phyloP scores from a whole-genome alignment of 1,140 invertebrate genomes.

The Drosophila mauritiana region DNA sequence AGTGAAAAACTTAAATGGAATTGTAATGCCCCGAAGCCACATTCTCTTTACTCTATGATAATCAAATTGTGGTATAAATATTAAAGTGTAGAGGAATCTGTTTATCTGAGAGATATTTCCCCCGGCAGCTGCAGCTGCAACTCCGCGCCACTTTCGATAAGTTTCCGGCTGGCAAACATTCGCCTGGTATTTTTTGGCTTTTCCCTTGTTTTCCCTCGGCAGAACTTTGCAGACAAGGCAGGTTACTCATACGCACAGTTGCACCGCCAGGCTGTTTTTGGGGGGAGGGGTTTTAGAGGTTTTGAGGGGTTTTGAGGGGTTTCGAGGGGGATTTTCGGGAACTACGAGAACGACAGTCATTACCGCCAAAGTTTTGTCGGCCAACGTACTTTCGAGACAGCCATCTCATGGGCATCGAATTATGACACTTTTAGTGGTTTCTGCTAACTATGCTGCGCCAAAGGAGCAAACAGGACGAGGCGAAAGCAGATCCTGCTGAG shows the following conservation, averaged over 20 bases:
- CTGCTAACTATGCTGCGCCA: constrained; percentile 62
- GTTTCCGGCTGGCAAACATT: constrained; percentile 42
- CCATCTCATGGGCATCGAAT: constrained; percentile 84
- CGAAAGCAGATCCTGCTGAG: constrained; percentile 12
- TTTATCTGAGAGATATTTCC: constrained; percentile 32
- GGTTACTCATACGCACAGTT: constrained; percentile 62
- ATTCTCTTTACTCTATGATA: not conserved
- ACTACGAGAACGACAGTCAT: constrained; percentile 49
- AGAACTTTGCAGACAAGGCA: constrained; percentile 45
- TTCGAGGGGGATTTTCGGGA: not conserved
- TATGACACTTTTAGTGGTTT: constrained; percentile 84
- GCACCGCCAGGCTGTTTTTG: constrained; percentile 19
- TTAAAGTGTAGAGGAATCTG: constrained; percentile 39
- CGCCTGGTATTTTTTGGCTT: constrained; percentile 42
- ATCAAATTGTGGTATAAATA: constrained; percentile 15
- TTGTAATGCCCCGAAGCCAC: not conserved
- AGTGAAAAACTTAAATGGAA: not conserved
- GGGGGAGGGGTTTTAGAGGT: not conserved
- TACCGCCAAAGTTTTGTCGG: constrained; percentile 76
- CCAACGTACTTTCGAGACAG: constrained; percentile 77
- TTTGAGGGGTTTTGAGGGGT: too few relatives aligned
- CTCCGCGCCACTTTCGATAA: constrained; percentile 38
- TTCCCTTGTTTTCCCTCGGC: constrained; percentile 26
- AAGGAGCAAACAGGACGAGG: constrained; percentile 9
- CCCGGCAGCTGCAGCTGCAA: constrained; percentile 16